Evolutionary conservation across 2,113 vertebrate species (phyloP).

Genomic region (Sarotherodon lohbergeri): DNA sequence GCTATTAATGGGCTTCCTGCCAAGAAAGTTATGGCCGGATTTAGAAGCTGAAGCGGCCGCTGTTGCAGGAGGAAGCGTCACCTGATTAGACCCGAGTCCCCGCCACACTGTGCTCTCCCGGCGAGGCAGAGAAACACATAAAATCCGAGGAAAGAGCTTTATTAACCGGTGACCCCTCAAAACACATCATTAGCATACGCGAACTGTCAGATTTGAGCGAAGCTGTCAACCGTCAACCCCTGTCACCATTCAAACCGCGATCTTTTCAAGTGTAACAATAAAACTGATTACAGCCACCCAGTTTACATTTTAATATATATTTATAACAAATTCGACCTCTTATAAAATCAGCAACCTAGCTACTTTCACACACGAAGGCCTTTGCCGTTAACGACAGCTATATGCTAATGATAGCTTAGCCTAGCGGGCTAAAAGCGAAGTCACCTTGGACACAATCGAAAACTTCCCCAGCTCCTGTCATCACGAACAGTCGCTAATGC

Average conservation of each 20-base stretch:
- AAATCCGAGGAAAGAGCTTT: background rate
- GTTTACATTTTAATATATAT: background rate
- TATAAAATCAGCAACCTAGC: background rate
- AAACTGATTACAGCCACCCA: background rate
- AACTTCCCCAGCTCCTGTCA: background rate
- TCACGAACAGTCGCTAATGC: background rate
- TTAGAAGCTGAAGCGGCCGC: background rate
- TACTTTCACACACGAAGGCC: background rate
- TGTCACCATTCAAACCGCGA: background rate
- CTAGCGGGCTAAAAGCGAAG: conserved; percentile 31
- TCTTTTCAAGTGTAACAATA: too few species aligned
- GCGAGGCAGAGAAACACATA: background rate
- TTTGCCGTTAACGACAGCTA: background rate
- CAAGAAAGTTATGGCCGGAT: conserved; percentile 47
- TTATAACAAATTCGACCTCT: background rate
- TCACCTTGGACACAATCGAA: conserved; percentile 62
- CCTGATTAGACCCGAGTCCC: background rate
- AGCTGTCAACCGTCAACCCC: background rate
- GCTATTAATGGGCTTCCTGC: conserved; percentile 74
- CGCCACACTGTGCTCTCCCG: background rate
- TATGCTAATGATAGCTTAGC: conserved; percentile 19
- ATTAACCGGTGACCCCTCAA: background rate
- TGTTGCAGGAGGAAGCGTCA: background rate
- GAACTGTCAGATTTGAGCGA: background rate
- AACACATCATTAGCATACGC: background rate